Evolutionary conservation across 2,113 vertebrate genomes (phyloP).

Genomic region (Andinoacara biseriatus): DNA sequence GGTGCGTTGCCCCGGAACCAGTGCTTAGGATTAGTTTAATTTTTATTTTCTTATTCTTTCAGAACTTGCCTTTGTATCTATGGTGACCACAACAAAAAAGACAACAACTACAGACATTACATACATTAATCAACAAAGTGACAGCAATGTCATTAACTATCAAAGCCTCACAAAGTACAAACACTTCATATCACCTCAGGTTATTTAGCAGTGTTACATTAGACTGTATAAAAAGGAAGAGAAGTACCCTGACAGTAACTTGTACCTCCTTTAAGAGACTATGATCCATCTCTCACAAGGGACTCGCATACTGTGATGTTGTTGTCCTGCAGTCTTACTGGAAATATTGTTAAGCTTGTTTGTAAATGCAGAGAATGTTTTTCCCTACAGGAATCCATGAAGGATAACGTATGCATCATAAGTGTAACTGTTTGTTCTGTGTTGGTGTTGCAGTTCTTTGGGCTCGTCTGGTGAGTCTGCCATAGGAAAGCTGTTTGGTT

Average conservation of each 20-base stretch:
- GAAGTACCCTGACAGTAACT: background rate
- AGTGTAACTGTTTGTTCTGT: background rate
- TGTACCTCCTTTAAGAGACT: background rate
- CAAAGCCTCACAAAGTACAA: no score
- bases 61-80: background rate
- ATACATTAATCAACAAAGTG: background rate
- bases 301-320: no score
- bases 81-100: background rate
- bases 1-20: background rate
- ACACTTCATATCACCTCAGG: background rate
- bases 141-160: background rate
- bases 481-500: conserved; percentile 94
- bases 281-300: no score
- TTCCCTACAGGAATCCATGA: background rate
- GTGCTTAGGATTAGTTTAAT: fast-evolving
- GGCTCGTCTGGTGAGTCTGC: conserved; percentile 90
- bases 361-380: background rate
- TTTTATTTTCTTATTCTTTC: background rate
- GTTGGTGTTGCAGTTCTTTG: conserved; percentile 76
- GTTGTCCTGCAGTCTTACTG: background rate
- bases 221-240: background rate
- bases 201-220: background rate
- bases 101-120: background rate
- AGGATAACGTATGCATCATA: background rate
- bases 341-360: background rate